Evolutionary conservation across 2,113 vertebrate species (phyloP), one percentile per base, ranked within the genome.

Genomic region (Melanerpes formicivorus): DNA sequence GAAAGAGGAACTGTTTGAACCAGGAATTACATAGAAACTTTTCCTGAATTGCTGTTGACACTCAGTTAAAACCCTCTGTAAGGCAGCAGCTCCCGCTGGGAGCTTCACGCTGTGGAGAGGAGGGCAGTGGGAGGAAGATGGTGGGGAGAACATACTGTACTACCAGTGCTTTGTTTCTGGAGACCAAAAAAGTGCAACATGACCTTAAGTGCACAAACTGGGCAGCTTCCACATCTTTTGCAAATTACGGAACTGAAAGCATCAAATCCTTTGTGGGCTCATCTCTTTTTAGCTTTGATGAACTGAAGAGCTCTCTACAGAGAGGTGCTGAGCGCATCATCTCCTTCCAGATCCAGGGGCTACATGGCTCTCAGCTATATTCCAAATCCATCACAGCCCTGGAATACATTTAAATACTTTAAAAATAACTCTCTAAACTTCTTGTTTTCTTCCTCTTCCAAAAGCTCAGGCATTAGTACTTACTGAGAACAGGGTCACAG

Each of bases 401-500:
- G 82, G 69, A 85, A 77, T 40, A 60, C n/a, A 42, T 52, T 70
- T 50, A 71, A 9, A 34, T 78, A 44, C 81, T 78, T 81, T 23
- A 25, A 73, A 71, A 95, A 80, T 27, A 91, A 9, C 58, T 27
- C 56, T 76, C 91, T 70, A 34, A 77, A 67, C 69, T 70, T 82
- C 71, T 95, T 74, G 56, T 59, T 88, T 95, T 85, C 79, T 87
- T 91, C 48, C 37, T 71, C 46, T 85, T 91, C 82, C 87, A 87
- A 67, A 80, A 91, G 79, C 82, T 37, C 56, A 66, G 63, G 55
- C 71, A 73, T 70, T 37, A 42, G 32, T 87, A 26, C 72, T 87
- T 44, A 30, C 44, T 55, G 84, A 84, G 79, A 46, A 7, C 29
- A 55, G 75, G 23, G 37, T 5, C 87, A 60, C 10, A 85, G 94